Percentiles rank a stretch among this genome's conserved stretches.
These are phyloP conservation scores for Zapus hudsonius DNA, from an alignment of 2,113 vertebrate species.

Conservation along the genomic window DNA sequence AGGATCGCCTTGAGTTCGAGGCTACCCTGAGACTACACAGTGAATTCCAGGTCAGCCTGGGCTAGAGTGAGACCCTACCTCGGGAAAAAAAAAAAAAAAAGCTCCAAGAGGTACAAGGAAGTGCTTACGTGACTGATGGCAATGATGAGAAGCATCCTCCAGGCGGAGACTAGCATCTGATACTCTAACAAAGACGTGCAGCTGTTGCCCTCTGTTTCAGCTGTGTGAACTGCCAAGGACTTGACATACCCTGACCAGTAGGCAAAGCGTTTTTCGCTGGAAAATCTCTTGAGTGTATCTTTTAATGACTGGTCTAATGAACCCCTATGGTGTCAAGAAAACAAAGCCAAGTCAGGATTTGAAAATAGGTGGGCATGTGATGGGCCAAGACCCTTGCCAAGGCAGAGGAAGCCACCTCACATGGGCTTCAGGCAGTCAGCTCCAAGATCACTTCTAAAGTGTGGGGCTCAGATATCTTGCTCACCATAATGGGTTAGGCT, in stretches of 20 bases:
- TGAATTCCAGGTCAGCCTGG: too few species aligned
- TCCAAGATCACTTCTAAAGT: conserved; percentile 44
- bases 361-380: not conserved
- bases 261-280: conserved; percentile 91
- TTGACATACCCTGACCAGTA: conserved; percentile 98
- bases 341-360: conserved; percentile 44
- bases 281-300: conserved; percentile 92
- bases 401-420: conserved; percentile 59
- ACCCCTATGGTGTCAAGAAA: conserved; percentile 85
- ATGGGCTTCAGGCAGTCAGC: conserved; percentile 30
- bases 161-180: conserved; percentile 96
- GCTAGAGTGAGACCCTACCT: too few species aligned
- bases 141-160: conserved; percentile 95
- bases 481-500: conserved; percentile 38
- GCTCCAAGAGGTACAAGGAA: not conserved
- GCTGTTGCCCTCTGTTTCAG: conserved; percentile 90
- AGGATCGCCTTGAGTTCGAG: too few species aligned
- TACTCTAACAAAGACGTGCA: conserved; percentile 90
- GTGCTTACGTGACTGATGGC: conserved; percentile 92
- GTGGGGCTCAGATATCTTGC: conserved; percentile 45
- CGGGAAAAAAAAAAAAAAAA: too few species aligned
- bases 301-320: conserved; percentile 95
- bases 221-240: conserved; percentile 90
- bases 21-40: too few species aligned
- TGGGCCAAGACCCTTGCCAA: conserved; percentile 23